Percentiles rank a stretch among this genome's conserved stretches.
Evolutionary conservation across 2,888 invertebrate species (phyloP).

Genomic region (Caenorhabditis zanzibari): DNA sequence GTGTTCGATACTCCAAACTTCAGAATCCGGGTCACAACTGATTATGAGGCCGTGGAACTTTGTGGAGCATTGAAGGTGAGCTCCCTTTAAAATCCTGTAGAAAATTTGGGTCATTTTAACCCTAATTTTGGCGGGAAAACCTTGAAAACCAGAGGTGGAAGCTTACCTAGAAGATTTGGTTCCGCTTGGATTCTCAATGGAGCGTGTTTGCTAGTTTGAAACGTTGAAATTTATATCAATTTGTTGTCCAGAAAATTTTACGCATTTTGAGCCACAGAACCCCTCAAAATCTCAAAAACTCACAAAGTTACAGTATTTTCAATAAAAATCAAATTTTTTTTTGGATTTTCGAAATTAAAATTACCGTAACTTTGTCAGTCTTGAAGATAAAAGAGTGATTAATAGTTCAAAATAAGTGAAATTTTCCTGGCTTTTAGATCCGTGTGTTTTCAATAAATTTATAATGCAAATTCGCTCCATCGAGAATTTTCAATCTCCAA

Average conservation of each 20-base stretch:
- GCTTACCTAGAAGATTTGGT: neutral
- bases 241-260: neutral
- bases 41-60: slow-evolving; percentile 96
- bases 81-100: too few species aligned
- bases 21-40: slow-evolving; percentile 95
- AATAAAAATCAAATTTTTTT: neutral
- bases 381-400: neutral
- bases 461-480: neutral
- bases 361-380: neutral
- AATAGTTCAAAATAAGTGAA: neutral
- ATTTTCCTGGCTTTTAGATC: neutral
- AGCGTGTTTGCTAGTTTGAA: neutral
- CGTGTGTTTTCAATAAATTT: neutral
- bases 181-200: neutral
- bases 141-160: neutral
- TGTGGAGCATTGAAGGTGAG: slow-evolving; percentile 94
- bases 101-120: too few species aligned
- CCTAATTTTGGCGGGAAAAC: neutral
- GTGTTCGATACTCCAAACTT: slow-evolving; percentile 96
- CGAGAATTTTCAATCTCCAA: neutral
- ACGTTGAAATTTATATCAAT: too few species aligned
- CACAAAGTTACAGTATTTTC: neutral
- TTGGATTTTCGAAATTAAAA: neutral
- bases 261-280: neutral
- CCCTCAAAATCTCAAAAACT: neutral